Evolutionary conservation across 2,888 invertebrate genomes (phyloP).

Genomic region (Antitype chi): DNA sequence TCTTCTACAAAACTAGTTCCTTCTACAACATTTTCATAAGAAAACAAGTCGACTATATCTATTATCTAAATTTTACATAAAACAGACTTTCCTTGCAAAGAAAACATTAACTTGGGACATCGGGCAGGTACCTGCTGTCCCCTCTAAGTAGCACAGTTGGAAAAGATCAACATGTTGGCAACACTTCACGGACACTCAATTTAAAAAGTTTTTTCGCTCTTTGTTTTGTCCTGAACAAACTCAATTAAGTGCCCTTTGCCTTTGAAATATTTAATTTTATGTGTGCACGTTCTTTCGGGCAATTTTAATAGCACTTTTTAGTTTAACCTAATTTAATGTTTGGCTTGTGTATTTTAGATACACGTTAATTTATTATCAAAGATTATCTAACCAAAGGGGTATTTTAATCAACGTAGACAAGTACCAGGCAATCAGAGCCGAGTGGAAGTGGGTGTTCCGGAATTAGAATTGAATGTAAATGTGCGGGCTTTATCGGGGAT

Average conservation of each 20-base stretch:
- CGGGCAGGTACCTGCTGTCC: constrained; percentile 73
- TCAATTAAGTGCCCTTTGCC: constrained; percentile 89
- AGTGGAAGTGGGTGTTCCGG: constrained; percentile 86
- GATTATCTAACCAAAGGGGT: constrained; percentile 71
- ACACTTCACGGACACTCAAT: constrained; percentile 90
- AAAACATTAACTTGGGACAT: constrained; percentile 86
- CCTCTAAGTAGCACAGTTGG: constrained; percentile 74
- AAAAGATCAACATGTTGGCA: constrained; percentile 90
- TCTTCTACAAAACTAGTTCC: constrained; percentile 26
- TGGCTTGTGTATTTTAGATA: constrained; percentile 28
- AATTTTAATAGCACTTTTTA: constrained; percentile 53
- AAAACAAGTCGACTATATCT: constrained; percentile 53
- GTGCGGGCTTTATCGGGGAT: constrained; percentile 91
- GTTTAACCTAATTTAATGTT: constrained; percentile 56
- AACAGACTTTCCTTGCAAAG: constrained; percentile 75
- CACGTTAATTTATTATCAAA: constrained; percentile 63
- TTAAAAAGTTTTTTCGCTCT: constrained; percentile 88
- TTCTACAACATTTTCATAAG: constrained; percentile 15
- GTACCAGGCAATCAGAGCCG: constrained; percentile 87
- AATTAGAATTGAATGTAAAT: constrained; percentile 91
- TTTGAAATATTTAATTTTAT: constrained; percentile 86
- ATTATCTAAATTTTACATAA: constrained; percentile 63
- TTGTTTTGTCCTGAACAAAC: constrained; percentile 91
- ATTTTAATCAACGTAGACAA: constrained; percentile 88
- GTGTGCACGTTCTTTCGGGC: constrained; percentile 66